These are phyloP conservation scores for Drosophila ustulata DNA, from an alignment of 2,888 invertebrate genomes.

Conservation along the genomic window DNA sequence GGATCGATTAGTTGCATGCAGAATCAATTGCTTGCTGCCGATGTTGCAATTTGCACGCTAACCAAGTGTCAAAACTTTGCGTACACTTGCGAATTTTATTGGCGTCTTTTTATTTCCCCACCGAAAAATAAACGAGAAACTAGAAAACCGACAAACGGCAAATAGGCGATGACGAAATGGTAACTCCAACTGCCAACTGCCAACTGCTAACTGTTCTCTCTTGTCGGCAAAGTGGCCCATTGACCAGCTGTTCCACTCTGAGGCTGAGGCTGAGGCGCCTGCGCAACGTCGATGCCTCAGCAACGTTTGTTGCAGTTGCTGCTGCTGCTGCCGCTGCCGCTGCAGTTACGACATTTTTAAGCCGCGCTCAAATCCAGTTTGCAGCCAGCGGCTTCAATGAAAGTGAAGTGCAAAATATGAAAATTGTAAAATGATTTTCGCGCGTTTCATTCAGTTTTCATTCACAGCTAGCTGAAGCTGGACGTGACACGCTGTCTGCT, in stretches of 20 bases:
- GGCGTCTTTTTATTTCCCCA: slow-evolving; percentile 55
- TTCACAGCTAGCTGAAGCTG: slow-evolving; percentile 48
- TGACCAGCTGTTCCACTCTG: slow-evolving; percentile 40
- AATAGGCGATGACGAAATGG: slow-evolving; percentile 59
- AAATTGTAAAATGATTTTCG: slow-evolving; percentile 55
- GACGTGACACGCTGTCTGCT: slow-evolving; percentile 36
- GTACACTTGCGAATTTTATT: slow-evolving; percentile 50
- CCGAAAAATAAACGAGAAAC: slow-evolving; percentile 28
- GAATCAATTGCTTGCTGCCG: slow-evolving; percentile 31
- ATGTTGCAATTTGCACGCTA: slow-evolving; percentile 49
- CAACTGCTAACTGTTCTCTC: slow-evolving; percentile 63
- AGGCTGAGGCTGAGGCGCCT: slow-evolving; percentile 18
- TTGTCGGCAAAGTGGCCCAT: slow-evolving; percentile 44
- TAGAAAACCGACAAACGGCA: slow-evolving; percentile 32
- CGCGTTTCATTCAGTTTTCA: slow-evolving; percentile 60
- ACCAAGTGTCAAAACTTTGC: slow-evolving; percentile 63
- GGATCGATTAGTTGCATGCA: slow-evolving; percentile 6
- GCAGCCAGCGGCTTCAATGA: slow-evolving; percentile 41
- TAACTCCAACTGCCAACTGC: slow-evolving; percentile 31
- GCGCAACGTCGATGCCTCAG: slow-evolving; percentile 27
- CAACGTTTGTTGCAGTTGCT: slow-evolving; percentile 4
- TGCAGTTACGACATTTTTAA: slow-evolving; percentile 58
- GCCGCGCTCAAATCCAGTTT: slow-evolving; percentile 73
- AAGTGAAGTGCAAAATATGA: slow-evolving; percentile 60
- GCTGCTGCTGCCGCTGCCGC: neutral